These are phyloP conservation scores for Apolygus lucorum DNA, from an alignment of 1,140 invertebrate genomes.

Conservation along the genomic window DNA sequence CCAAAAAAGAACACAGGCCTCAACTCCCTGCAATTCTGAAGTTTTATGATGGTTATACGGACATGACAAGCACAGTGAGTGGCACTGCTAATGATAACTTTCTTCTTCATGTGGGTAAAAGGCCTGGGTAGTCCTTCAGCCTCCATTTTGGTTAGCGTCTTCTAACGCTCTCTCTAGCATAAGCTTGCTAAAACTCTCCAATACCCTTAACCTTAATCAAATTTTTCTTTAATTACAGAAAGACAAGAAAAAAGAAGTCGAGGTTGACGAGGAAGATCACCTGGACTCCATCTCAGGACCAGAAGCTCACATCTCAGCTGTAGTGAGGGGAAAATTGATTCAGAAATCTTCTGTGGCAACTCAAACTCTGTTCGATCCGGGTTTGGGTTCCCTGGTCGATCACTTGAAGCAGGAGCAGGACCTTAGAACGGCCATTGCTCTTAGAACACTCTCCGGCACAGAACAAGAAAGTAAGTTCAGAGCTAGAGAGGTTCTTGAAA, in stretches of 20 bases:
- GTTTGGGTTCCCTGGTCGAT: neutral
- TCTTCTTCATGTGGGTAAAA: too few species aligned
- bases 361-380: neutral
- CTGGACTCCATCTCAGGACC: neutral
- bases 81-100: too few species aligned
- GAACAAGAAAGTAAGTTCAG: neutral
- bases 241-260: too few species aligned
- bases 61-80: too few species aligned
- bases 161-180: too few species aligned
- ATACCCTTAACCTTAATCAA: too few species aligned
- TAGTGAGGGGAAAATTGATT: neutral
- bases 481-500: too few species aligned
- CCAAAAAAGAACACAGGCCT: neutral
- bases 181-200: too few species aligned
- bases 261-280: neutral
- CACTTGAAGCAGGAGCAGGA: neutral
- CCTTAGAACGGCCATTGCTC: neutral
- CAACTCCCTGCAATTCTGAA: neutral
- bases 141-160: too few species aligned
- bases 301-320: neutral
- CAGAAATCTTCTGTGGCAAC: neutral
- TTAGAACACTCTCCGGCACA: neutral
- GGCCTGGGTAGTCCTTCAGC: too few species aligned
- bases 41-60: neutral
- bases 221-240: too few species aligned